A percentile compares a stretch with the other conserved stretches of the same genome.
Conservation (phyloP, 2,888 invertebrate species). For the Parascotia fuliginaria region DNA sequence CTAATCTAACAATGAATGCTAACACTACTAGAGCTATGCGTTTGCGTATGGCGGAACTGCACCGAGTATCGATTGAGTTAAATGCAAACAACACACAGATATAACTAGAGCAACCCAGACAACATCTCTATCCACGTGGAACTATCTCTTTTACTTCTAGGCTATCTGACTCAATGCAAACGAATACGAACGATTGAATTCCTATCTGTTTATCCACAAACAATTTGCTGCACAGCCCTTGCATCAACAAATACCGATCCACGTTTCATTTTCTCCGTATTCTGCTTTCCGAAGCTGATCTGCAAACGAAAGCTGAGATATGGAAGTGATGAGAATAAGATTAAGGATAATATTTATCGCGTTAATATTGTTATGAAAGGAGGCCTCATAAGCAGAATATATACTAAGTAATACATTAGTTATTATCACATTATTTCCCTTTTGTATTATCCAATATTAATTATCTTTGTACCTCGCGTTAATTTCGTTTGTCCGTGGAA, state of each 20-base stretch:
- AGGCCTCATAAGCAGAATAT: not conserved
- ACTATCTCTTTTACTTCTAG: slow-evolving; percentile 9
- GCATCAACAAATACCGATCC: not conserved
- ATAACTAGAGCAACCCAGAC: not conserved
- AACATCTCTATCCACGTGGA: slow-evolving; percentile 1
- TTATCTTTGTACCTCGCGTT: too few species aligned
- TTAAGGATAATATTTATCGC: slow-evolving; percentile 1
- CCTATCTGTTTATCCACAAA: slow-evolving; percentile 32
- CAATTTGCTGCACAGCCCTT: slow-evolving; percentile 4
- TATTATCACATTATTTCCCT: not conserved
- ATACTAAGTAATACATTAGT: not conserved
- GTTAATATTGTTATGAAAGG: not conserved
- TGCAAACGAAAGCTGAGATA: not conserved
- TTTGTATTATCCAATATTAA: not conserved
- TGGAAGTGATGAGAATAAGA: not conserved
- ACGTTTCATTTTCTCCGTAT: not conserved
- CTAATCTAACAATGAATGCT: not conserved
- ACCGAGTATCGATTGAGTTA: slow-evolving; percentile 50
- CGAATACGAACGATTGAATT: slow-evolving; percentile 31
- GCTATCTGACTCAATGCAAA: slow-evolving; percentile 22
- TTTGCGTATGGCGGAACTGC: slow-evolving; percentile 43
- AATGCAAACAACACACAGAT: slow-evolving; percentile 42
- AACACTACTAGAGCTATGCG: not conserved
- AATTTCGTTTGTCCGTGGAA: too few species aligned
- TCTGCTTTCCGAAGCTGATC: not conserved